phyloP scores from a whole-genome alignment of 2,797 vertebrate species.

The Tarsius wallacei region DNA sequence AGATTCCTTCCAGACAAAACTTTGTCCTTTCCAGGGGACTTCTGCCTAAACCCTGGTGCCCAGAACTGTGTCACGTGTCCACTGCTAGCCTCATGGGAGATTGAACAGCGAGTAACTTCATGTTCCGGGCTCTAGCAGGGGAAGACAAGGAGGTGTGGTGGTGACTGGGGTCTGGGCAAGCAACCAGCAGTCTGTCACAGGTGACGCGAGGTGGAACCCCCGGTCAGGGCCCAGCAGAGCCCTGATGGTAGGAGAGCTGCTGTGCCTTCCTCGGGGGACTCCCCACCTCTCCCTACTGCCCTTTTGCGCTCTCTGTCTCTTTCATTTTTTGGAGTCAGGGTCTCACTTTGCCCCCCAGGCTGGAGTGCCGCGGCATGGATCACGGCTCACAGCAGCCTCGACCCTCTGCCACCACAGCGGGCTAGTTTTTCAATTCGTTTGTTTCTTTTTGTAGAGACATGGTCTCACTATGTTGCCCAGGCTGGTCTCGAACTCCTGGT shows the following conservation, averaged over 20 bases:
- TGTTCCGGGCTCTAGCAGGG: background rate
- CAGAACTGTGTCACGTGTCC: rapidly evolving
- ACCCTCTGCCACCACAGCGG: no score
- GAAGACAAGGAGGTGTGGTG: background rate
- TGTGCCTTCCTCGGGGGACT: background rate
- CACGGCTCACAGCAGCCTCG: no score
- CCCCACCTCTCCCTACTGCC: no score
- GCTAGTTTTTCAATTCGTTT: no score
- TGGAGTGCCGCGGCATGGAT: no score
- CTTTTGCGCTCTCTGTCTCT: no score
- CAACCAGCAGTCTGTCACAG: background rate
- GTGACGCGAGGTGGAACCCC: rapidly evolving
- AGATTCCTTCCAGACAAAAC: background rate
- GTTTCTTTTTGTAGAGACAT: no score
- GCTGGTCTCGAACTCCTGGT: no score
- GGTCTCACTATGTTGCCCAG: no score
- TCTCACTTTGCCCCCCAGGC: no score
- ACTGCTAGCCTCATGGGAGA: background rate
- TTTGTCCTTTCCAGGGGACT: background rate
- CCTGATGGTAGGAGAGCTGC: background rate
- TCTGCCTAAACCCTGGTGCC: background rate
- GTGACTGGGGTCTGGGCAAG: background rate
- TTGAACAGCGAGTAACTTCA: background rate
- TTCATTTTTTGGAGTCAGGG: no score
- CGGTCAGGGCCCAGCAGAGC: background rate